Evolutionary conservation across 2,113 vertebrate species (phyloP).

Genomic region (Cyprinodon tularosa): DNA sequence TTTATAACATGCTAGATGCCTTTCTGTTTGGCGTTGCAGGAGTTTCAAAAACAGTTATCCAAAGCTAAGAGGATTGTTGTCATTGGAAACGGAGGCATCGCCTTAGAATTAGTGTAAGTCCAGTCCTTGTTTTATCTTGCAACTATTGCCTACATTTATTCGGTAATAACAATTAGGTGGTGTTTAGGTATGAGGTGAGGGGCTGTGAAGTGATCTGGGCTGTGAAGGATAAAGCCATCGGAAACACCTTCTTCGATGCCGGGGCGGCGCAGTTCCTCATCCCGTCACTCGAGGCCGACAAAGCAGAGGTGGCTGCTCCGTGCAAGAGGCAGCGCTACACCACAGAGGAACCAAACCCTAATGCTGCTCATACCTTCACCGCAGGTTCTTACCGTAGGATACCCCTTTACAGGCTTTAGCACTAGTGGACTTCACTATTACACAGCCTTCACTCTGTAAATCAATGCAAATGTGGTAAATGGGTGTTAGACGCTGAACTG

Average conservation of each 20-base stretch:
- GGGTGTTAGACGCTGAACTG: no score
- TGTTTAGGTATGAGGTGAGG: conserved; percentile 85
- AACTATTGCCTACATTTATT: not conserved
- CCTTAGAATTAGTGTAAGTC: conserved; percentile 94
- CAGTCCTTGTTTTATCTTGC: not conserved
- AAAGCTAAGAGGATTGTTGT: conserved; percentile 88
- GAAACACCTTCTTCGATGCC: conserved; percentile 95
- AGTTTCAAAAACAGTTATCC: conserved; percentile 89
- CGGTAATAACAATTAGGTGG: not conserved
- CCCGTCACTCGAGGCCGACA: conserved; percentile 82
- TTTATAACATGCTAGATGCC: not conserved
- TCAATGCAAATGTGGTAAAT: no score
- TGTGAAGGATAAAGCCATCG: conserved; percentile 95
- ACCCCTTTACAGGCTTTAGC: not conserved
- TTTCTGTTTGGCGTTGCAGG: conserved; percentile 73
- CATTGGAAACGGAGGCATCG: conserved; percentile 96
- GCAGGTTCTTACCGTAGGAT: conserved; percentile 65
- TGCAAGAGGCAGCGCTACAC: conserved; percentile 90
- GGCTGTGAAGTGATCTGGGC: conserved; percentile 96
- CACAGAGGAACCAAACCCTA: conserved; percentile 62
- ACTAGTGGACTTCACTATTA: no score
- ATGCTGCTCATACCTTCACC: conserved; percentile 53
- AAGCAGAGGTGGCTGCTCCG: conserved; percentile 66
- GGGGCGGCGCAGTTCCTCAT: conserved; percentile 95
- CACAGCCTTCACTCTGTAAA: no score